A percentile compares a stretch with the other conserved stretches of the same genome.
These are phyloP conservation scores for Melanerpes formicivorus DNA, from an alignment of 2,113 vertebrate genomes.

Conservation along the genomic window DNA sequence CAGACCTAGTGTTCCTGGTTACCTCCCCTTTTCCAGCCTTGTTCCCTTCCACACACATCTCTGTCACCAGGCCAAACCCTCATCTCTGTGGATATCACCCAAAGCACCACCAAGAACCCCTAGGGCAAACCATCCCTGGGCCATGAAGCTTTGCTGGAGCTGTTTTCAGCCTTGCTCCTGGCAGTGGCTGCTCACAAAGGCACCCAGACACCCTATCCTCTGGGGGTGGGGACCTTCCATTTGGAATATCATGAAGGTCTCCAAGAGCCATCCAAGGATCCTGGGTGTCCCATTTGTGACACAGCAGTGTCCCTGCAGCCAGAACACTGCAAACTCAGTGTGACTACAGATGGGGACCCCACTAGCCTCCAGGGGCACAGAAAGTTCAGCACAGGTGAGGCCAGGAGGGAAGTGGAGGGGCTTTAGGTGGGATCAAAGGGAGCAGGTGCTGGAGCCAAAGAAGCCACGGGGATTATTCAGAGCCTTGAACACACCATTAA, in stretches of 20 bases:
- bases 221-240: background rate
- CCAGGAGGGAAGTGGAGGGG: background rate
- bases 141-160: background rate
- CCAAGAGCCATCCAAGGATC: background rate
- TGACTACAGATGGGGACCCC: rapidly evolving
- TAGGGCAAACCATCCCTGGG: too few species aligned
- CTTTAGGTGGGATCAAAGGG: background rate
- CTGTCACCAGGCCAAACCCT: background rate
- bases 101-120: background rate
- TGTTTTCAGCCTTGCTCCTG: background rate
- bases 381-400: background rate
- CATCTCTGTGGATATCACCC: background rate
- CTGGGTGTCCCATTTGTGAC: background rate
- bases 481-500: constrained; percentile 60
- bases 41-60: rapidly evolving
- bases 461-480: constrained; percentile 41
- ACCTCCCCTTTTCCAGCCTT: background rate
- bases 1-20: background rate
- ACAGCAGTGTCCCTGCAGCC: background rate
- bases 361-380: background rate
- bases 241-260: background rate
- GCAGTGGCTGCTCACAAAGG: background rate
- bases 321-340: too few species aligned
- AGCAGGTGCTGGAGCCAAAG: constrained; percentile 4
- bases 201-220: rapidly evolving